These are phyloP conservation scores for Hucho hucho DNA, from an alignment of 2,113 vertebrate species.

Conservation along the genomic window DNA sequence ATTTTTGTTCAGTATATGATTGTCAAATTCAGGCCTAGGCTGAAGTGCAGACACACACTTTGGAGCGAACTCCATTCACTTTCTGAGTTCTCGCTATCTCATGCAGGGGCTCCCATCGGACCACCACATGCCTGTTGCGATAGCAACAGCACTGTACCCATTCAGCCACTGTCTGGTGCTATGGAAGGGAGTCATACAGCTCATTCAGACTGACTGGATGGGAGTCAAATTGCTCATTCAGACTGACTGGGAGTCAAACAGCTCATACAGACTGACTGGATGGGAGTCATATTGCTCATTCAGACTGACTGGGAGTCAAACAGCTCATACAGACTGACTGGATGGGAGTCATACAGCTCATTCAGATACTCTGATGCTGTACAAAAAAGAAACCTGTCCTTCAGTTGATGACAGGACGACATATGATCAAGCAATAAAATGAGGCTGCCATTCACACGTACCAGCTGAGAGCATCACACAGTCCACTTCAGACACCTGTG, in stretches of 20 bases:
- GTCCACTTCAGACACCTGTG: constrained; percentile 59
- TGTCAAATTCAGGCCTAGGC: too few relatives aligned
- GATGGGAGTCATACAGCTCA: neutral
- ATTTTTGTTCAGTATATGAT: too few relatives aligned
- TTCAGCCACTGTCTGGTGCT: neutral
- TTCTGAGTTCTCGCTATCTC: neutral
- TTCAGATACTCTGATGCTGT: neutral
- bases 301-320: too few relatives aligned
- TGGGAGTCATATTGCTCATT: neutral
- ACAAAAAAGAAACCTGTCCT: neutral
- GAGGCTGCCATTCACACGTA: neutral
- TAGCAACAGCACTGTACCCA: neutral
- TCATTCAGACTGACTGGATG: neutral
- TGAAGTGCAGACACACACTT: neutral
- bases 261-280: neutral
- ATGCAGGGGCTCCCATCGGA: neutral
- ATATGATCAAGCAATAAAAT: neutral
- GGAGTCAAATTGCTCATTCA: neutral
- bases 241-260: neutral
- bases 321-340: neutral
- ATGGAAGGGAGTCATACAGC: neutral
- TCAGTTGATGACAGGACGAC: neutral
- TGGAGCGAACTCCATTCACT: neutral
- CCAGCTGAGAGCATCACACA: constrained; percentile 23
- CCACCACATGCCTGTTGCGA: neutral